Evolutionary conservation across 2,797 vertebrate genomes (phyloP).

Genomic region (Cacajao melanocephalus): DNA sequence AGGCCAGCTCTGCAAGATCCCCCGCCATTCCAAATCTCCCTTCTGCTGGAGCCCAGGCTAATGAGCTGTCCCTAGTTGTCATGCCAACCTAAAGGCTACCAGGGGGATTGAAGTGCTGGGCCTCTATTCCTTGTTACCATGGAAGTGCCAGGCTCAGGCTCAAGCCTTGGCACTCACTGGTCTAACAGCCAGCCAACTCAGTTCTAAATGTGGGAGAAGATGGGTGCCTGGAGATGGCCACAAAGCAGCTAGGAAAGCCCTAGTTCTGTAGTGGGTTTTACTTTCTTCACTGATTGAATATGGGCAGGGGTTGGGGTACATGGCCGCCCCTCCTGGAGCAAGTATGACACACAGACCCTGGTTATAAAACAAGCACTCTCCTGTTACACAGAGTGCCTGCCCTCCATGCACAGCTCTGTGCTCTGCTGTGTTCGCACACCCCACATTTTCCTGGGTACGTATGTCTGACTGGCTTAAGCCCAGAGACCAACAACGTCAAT

Average conservation of each 20-base stretch:
- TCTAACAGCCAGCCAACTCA: constrained; percentile 72
- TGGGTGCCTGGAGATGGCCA: background rate
- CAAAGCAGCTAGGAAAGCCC: background rate
- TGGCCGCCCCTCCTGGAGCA: background rate
- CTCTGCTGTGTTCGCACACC: too few species aligned
- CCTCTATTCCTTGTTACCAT: constrained; percentile 74
- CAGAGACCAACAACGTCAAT: background rate
- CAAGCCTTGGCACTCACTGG: constrained; percentile 61
- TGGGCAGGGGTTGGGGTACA: background rate
- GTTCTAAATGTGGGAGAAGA: constrained; percentile 42
- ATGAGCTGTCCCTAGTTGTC: constrained; percentile 66
- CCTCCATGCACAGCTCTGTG: background rate
- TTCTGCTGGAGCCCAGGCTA: background rate
- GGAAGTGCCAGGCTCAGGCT: constrained; percentile 71
- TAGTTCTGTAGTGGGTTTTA: background rate
- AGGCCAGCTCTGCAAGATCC: background rate
- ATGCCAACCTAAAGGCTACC: constrained; percentile 80
- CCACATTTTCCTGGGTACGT: background rate
- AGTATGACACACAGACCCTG: background rate
- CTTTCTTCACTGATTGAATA: background rate
- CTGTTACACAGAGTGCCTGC: background rate
- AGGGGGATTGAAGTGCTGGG: constrained; percentile 77
- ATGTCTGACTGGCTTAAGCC: background rate
- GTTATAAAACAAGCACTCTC: background rate
- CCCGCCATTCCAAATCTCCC: background rate